These are phyloP conservation scores for Phaetusa simplex DNA, from an alignment of 2,113 vertebrate genomes.

Conservation along the genomic window DNA sequence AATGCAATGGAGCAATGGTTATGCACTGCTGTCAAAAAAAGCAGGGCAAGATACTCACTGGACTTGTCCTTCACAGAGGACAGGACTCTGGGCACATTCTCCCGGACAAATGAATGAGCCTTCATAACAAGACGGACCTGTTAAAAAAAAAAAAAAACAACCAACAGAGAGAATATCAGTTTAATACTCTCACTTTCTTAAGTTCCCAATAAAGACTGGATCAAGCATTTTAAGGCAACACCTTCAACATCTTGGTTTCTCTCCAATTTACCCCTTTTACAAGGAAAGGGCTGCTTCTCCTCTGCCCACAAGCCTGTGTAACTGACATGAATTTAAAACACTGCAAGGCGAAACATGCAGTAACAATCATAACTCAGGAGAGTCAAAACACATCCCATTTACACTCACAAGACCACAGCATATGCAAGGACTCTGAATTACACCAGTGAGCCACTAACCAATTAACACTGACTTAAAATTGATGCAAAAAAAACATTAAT, in stretches of 20 bases:
- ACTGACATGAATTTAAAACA: neutral
- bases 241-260: neutral
- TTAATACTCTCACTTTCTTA: neutral
- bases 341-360: neutral
- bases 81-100: conserved; percentile 86
- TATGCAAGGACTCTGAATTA: neutral
- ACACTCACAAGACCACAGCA: neutral
- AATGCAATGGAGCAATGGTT: neutral
- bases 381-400: neutral
- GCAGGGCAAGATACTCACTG: conserved; percentile 70
- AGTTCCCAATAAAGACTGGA: neutral
- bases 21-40: neutral
- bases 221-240: neutral
- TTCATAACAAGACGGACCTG: conserved; percentile 96
- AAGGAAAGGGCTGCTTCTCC: neutral
- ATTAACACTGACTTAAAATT: neutral
- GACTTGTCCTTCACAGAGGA: conserved; percentile 77
- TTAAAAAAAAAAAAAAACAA: neutral
- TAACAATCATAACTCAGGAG: neutral
- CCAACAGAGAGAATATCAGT: neutral
- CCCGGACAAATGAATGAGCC: conserved; percentile 88
- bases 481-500: neutral
- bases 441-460: neutral
- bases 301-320: neutral
- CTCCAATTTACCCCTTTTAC: neutral